Conservation (phyloP, 2,888 invertebrate genomes). For the Melanostoma scalare region DNA sequence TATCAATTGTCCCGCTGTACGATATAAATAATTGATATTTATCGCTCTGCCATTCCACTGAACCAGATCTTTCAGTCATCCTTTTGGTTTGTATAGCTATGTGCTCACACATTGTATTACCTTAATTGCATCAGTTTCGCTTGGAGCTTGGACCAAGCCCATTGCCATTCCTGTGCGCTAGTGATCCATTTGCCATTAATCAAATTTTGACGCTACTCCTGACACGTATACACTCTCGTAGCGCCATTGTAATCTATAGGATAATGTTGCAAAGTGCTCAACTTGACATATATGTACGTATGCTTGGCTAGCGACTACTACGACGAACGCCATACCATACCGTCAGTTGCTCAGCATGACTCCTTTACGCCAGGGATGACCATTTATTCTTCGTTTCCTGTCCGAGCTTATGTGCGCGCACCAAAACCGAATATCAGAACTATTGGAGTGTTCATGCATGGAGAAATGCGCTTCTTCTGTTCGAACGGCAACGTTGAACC, state of each 20-base stretch:
- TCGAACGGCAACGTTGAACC: slow-evolving; percentile 1
- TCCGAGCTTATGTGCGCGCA: background rate
- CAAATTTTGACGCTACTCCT: slow-evolving; percentile 54
- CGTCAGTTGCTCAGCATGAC: slow-evolving; percentile 8
- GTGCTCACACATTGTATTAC: slow-evolving; percentile 59
- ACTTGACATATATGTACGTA: slow-evolving; percentile 13
- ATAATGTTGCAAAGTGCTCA: slow-evolving; percentile 54
- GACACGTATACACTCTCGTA: slow-evolving; percentile 21
- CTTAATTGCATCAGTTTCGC: slow-evolving; percentile 59
- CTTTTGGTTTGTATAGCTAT: background rate
- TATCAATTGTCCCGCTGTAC: slow-evolving; percentile 55
- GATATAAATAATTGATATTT: slow-evolving; percentile 67
- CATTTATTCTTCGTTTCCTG: slow-evolving; percentile 2
- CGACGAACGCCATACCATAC: slow-evolving; percentile 1
- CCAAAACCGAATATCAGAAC: slow-evolving; percentile 42
- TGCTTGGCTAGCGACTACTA: too few species aligned
- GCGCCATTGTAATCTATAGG: slow-evolving; percentile 46
- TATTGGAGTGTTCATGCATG: slow-evolving; percentile 46
- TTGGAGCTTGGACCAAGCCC: slow-evolving; percentile 33
- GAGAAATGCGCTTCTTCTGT: slow-evolving; percentile 24
- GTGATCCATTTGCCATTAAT: slow-evolving; percentile 63
- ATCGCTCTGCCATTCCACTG: slow-evolving; percentile 51
- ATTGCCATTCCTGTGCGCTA: background rate
- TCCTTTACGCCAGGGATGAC: background rate
- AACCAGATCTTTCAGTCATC: slow-evolving; percentile 43